Base-by-base conservation (phyloP, 2,113 vertebrate species). In the Leptobrachium leishanense region DNA sequence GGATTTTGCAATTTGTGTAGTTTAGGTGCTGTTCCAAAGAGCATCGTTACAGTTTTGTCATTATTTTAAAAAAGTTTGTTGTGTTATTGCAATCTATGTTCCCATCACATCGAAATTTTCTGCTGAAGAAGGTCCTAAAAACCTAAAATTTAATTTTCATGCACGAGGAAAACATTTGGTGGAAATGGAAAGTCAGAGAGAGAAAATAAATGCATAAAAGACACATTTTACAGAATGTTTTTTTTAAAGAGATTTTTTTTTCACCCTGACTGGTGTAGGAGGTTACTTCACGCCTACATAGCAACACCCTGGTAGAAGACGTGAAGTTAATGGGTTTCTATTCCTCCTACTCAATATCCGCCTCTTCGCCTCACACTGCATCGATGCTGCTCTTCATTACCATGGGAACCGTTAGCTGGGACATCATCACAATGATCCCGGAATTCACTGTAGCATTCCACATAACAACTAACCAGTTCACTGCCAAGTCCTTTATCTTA, bases 371-470 rank as follows among this genome's bases (percentile, higher is more conserved):
- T 72, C 50, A 68, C 71, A 74, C 72, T 80, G 50, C 77, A 74
- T 79, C 77, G 31, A 6, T 6, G 85, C 74, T 72, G 67, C 66
- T 85, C 84, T 82, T 46, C 71, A 84, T 90, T 12, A 0, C 87
- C 85, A 87, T 89, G 44, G 90, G 83, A 89, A 90, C 89, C 43
- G 1, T 77, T 73, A 67, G 81, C 86, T 76, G 79, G 1, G 0
- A 2, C 40, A 74, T 84, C 80, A 68, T 79, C 85, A 85, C 5
- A 1, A 7, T 70, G 81, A 76, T 83, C 85, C 86, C 10, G 50
- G 4, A 44, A 1, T 67, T 74, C 76, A 63, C 82, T 83, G 76
- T 6, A 78, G 78, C 78, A 76, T 0, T 65, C 83, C 57, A 1
- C 40, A 53, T 0, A 0, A 0, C 55, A 82, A 85, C 74, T 84